These are phyloP conservation scores for Zelostemma sp. DNA, from an alignment of 1,140 invertebrate genomes.

Conservation along the genomic window DNA sequence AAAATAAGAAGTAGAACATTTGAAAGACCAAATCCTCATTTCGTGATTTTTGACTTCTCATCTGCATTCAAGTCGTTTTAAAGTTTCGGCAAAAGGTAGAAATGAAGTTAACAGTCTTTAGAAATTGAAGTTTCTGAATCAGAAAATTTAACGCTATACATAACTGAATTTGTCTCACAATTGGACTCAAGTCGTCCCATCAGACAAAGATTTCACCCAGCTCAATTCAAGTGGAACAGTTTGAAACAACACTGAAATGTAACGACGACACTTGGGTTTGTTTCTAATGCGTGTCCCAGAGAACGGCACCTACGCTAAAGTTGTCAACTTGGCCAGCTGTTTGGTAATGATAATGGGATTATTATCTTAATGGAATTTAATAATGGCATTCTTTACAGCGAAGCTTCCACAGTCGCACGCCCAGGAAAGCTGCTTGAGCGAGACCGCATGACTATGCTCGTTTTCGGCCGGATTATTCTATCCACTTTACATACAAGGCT, in stretches of 20 bases:
- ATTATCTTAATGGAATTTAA: conserved; percentile 5
- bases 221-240: too few relatives aligned
- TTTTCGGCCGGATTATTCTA: neutral
- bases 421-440: neutral
- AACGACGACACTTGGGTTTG: neutral
- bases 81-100: too few relatives aligned
- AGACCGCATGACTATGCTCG: neutral
- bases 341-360: conserved; percentile 9
- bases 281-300: conserved; percentile 12
- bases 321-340: conserved; percentile 15
- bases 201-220: too few relatives aligned
- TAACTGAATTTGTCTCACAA: too few relatives aligned
- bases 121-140: too few relatives aligned
- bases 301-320: conserved; percentile 12
- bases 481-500: neutral
- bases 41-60: too few relatives aligned
- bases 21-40: too few relatives aligned
- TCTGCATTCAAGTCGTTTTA: too few relatives aligned
- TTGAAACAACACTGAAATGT: neutral
- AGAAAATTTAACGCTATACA: too few relatives aligned
- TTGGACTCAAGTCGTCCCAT: too few relatives aligned
- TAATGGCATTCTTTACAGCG: conserved; percentile 4
- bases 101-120: too few relatives aligned
- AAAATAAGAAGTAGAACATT: too few relatives aligned
- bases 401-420: neutral